Evolutionary conservation across 2,113 vertebrate genomes (phyloP), one percentile per base, ranked within the genome.

Genomic region (Marmota flaviventris): DNA sequence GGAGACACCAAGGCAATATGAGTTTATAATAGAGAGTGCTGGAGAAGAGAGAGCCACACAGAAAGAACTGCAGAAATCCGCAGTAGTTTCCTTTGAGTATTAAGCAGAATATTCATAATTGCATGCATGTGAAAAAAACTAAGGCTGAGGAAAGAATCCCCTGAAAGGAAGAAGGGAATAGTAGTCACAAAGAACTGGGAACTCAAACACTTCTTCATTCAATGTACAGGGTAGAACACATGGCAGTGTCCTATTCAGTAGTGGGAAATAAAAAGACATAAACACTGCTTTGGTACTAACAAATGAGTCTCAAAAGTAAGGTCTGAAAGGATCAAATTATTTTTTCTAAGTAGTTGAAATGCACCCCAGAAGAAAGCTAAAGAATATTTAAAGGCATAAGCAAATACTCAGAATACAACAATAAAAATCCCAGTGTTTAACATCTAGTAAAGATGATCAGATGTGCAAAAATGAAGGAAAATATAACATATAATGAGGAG

Each of bases 281-380:
- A n/a, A 84, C 56, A 79, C 24, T 69, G 48, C 56, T 86, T 14
- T 81, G 27, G 24, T 45, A 67, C 20, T 27, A 32, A 22, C 17
- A 76, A 75, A 51, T 39, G 27, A 79, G 45, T 89, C 76, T 87
- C 67, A 81, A 84, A 69, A 79, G 72, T 37, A 84, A 84, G 42
- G 95, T 29, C 25, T 85, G 25, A 85, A 92, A 79, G 34, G 51
- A 72, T 77, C 29, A 72, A 81, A 91, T 53, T 79, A 1, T 78
- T 70, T 89, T 92, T 94, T 92, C 51, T 58, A 89, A 82, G n/a
- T 85, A 53, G 87, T 3, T 85, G 56, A 73, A 78, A 22, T 91
- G 24, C 3, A 95, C 39, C 72, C 42, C 42, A 85, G 79, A 85
- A n/a, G 32, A 94, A 79, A 73, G 27, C 22, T 73, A 45, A 87